These are phyloP conservation scores for Ectropis grisescens DNA, from an alignment of 1,140 invertebrate genomes.

Conservation along the genomic window DNA sequence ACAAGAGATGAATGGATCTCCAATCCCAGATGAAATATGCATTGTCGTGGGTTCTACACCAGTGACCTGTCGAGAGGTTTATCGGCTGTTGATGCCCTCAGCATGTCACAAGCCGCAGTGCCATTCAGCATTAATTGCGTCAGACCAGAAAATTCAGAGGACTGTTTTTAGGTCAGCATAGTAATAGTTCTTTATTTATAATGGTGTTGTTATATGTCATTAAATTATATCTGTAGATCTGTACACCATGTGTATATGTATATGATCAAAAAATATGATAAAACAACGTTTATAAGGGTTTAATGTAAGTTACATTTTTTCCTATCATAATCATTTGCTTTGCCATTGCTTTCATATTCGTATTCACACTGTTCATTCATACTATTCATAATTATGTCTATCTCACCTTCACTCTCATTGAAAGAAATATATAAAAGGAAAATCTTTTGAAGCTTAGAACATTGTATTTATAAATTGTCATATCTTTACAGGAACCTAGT, in stretches of 20 bases:
- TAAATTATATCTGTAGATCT: neutral
- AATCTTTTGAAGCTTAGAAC: slow-evolving; percentile 1
- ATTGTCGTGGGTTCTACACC: slow-evolving; percentile 45
- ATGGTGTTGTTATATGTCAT: too few relatives aligned
- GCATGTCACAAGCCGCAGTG: slow-evolving; percentile 51
- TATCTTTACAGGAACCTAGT: slow-evolving; percentile 41
- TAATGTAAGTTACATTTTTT: slow-evolving; percentile 1
- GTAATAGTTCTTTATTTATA: neutral
- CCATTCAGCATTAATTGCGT: slow-evolving; percentile 40
- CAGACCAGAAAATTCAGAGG: slow-evolving; percentile 47
- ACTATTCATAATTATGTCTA: too few relatives aligned
- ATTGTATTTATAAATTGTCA: slow-evolving; percentile 6
- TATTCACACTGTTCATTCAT: too few relatives aligned
- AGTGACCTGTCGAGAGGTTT: slow-evolving; percentile 48
- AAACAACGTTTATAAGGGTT: neutral
- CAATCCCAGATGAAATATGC: slow-evolving; percentile 49
- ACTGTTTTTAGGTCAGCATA: slow-evolving; percentile 45
- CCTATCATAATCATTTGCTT: too few relatives aligned
- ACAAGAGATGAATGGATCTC: slow-evolving; percentile 40
- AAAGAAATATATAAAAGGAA: too few relatives aligned
- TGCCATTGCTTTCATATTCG: too few relatives aligned
- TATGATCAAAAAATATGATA: too few relatives aligned
- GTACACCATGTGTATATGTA: too few relatives aligned
- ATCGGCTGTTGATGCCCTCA: slow-evolving; percentile 38
- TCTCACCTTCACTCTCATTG: too few relatives aligned